phyloP scores from a whole-genome alignment of 2,797 vertebrate species.

The Pyrocephalus nanus region DNA sequence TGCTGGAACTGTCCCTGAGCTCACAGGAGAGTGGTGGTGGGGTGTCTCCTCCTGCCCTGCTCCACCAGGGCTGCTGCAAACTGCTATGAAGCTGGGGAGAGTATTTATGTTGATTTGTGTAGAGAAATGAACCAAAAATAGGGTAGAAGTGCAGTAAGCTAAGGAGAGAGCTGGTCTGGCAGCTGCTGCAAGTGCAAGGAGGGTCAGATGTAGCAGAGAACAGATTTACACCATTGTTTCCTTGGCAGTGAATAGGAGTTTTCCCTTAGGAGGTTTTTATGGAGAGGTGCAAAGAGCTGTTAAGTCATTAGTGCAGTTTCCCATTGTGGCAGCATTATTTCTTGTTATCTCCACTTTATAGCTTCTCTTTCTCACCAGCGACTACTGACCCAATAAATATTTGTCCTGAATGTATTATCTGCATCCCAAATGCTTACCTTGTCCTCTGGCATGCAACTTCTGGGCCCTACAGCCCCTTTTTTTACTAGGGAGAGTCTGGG shows the following conservation, averaged over 20 bases:
- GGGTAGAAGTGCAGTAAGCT: neutral
- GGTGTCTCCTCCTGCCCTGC: neutral
- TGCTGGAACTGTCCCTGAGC: fast-evolving
- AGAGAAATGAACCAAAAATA: neutral
- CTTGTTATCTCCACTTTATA: constrained; percentile 60
- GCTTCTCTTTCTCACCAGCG: constrained; percentile 17
- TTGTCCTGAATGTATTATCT: constrained; percentile 17
- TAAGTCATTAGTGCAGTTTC: constrained; percentile 59
- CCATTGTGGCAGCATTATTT: constrained; percentile 46
- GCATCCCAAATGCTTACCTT: constrained; percentile 9
- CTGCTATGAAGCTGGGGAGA: neutral
- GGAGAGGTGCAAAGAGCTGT: constrained; percentile 58
- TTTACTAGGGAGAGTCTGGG: neutral
- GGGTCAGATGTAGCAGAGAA: neutral
- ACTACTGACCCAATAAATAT: constrained; percentile 51
- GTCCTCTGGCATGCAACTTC: neutral
- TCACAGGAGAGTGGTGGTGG: neutral
- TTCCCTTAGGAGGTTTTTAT: constrained; percentile 60
- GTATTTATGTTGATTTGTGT: neutral
- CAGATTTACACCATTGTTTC: constrained; percentile 26
- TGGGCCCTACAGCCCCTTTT: neutral
- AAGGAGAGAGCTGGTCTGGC: neutral
- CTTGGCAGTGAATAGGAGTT: neutral
- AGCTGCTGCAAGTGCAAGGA: neutral
- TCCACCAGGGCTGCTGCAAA: neutral